Conservation (phyloP, 2,888 invertebrate species). For the Drepanosiphum platanoidis region DNA sequence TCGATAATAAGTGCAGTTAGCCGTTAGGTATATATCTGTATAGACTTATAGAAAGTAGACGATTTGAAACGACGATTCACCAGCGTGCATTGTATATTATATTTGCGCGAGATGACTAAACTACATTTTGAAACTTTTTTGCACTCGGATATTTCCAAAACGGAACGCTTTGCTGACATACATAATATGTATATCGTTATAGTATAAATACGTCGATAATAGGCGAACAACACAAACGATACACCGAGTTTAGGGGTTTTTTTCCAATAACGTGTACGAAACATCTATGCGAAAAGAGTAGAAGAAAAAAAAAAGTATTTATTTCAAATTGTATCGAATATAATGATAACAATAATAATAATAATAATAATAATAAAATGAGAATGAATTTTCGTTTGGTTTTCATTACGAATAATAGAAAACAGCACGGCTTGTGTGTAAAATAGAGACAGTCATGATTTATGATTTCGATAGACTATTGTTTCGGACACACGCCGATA, state of each 20-base stretch:
- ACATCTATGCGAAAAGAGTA: neutral
- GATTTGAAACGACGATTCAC: neutral
- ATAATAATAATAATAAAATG: neutral
- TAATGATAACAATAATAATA: neutral
- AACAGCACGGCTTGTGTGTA: neutral
- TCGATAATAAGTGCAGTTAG: no score
- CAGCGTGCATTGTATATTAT: neutral
- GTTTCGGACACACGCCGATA: neutral
- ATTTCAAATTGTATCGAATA: neutral
- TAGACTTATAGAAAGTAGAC: neutral
- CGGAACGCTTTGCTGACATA: conserved; percentile 6
- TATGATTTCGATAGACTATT: conserved; percentile 29
- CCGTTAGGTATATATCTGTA: neutral
- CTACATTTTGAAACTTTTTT: conserved; percentile 3
- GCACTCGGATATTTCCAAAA: neutral
- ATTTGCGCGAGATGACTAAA: neutral
- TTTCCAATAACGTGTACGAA: neutral
- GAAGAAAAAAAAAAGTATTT: neutral
- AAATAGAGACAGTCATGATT: conserved; percentile 29
- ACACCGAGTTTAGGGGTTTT: neutral
- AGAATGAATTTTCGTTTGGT: no score
- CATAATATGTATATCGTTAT: no score
- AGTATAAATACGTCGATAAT: no score
- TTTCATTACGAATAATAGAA: no score
- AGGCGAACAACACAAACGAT: neutral